These are phyloP conservation scores for Toxotes jaculatrix DNA, from an alignment of 2,113 vertebrate species.

Conservation along the genomic window DNA sequence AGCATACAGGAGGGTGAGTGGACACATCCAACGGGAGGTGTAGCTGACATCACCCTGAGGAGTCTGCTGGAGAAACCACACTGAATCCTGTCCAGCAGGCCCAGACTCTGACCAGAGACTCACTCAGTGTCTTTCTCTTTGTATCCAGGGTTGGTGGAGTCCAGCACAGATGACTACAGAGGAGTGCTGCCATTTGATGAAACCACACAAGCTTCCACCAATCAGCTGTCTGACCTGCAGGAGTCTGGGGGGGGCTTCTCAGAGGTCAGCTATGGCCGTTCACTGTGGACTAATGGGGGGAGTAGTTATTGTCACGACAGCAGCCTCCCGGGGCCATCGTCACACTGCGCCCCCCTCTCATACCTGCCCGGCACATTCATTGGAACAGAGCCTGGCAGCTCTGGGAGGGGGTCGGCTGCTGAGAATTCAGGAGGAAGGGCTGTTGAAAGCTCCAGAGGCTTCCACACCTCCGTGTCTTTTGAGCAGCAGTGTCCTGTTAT, in stretches of 20 bases:
- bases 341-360: conserved; percentile 50
- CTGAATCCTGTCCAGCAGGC: too few species aligned
- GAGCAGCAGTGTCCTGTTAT: conserved; percentile 38
- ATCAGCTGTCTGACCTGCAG: conserved; percentile 54
- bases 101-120: background rate
- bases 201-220: conserved; percentile 48
- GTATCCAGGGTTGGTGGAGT: conserved; percentile 74
- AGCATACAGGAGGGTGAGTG: conserved; percentile 80
- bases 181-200: conserved; percentile 54
- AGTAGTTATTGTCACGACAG: conserved; percentile 29
- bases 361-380: conserved; percentile 18
- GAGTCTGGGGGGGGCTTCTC: conserved; percentile 64
- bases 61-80: too few species aligned
- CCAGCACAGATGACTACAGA: conserved; percentile 76
- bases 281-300: conserved; percentile 64
- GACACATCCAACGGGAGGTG: background rate
- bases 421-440: conserved; percentile 24
- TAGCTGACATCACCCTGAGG: background rate
- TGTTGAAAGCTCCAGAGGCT: conserved; percentile 16
- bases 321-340: conserved; percentile 60
- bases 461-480: conserved; percentile 34
- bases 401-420: conserved; percentile 30
- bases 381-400: conserved; percentile 26
- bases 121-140: background rate
- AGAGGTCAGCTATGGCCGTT: conserved; percentile 76